Percentiles rank a stretch among this genome's conserved stretches.
phyloP scores from a whole-genome alignment of 2,888 invertebrate species.

The Tetragonisca angustula region DNA sequence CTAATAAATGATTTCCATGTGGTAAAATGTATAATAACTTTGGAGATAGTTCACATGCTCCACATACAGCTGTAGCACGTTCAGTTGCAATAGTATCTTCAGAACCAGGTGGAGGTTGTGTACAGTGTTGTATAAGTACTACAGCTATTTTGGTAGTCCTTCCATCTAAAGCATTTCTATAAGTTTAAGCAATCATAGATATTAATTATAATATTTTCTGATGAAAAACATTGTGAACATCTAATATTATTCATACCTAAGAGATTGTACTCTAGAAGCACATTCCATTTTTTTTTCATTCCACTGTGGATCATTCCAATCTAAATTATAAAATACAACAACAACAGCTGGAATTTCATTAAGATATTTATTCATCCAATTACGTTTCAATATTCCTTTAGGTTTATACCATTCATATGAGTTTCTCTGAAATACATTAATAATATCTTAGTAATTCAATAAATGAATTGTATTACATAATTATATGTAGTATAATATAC shows the following conservation, averaged over 20 bases:
- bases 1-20: conserved; percentile 93
- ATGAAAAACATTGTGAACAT: background rate
- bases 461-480: background rate
- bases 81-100: conserved; percentile 95
- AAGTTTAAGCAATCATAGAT: background rate
- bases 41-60: conserved; percentile 95
- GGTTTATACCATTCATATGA: conserved; percentile 98
- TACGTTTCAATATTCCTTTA: conserved; percentile 96
- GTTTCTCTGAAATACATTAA: conserved; percentile 86
- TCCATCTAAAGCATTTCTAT: conserved; percentile 89
- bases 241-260: conserved; percentile 85
- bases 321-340: conserved; percentile 97
- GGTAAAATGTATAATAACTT: conserved; percentile 97
- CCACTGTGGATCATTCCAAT: conserved; percentile 98
- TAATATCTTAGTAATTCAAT: background rate
- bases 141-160: conserved; percentile 92
- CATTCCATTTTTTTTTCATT: conserved; percentile 97
- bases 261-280: conserved; percentile 93
- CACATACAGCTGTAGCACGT: conserved; percentile 94
- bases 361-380: conserved; percentile 98
- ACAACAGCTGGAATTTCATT: conserved; percentile 95
- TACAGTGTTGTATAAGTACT: conserved; percentile 94
- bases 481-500: conserved; percentile 68
- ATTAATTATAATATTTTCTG: background rate
- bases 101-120: conserved; percentile 90